phyloP scores from a whole-genome alignment of 2,113 vertebrate genomes.

The Pseudolaguvia tuberculata region DNA sequence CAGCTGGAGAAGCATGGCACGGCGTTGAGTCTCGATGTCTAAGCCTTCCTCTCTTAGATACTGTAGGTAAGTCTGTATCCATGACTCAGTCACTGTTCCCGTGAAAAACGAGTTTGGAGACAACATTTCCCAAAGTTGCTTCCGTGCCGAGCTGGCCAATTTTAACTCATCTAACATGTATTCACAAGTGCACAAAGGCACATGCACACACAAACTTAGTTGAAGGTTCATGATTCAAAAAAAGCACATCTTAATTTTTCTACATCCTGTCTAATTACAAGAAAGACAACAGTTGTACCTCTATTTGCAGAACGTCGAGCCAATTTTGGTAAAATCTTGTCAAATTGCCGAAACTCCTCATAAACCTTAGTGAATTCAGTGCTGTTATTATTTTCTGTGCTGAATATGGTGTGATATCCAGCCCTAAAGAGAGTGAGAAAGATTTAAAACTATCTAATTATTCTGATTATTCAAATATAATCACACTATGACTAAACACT shows the following conservation, averaged over 20 bases:
- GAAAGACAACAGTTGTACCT: constrained; percentile 50
- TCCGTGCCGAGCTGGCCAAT: constrained; percentile 46
- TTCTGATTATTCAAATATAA: not conserved
- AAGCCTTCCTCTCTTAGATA: constrained; percentile 64
- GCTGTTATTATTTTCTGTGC: constrained; percentile 46
- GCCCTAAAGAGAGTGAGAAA: constrained; percentile 60
- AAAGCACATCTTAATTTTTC: not conserved
- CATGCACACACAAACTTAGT: not conserved
- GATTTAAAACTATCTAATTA: not conserved
- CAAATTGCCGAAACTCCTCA: constrained; percentile 72
- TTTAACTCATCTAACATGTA: constrained; percentile 59
- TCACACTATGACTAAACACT: no score
- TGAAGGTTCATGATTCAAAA: not conserved
- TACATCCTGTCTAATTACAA: not conserved
- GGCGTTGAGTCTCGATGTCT: constrained; percentile 65
- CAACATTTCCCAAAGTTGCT: constrained; percentile 67
- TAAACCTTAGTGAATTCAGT: constrained; percentile 63
- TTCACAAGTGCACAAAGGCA: not conserved
- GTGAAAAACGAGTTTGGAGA: constrained; percentile 46
- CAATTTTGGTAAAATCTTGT: constrained; percentile 71
- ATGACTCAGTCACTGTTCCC: constrained; percentile 52
- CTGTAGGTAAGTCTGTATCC: constrained; percentile 70
- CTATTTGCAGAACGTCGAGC: constrained; percentile 61
- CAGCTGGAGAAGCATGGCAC: constrained; percentile 74
- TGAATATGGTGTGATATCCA: constrained; percentile 74